These are phyloP conservation scores for Stylophora pistillata DNA, from an alignment of 64 coral and sea anemone species.

Conservation along the genomic window DNA sequence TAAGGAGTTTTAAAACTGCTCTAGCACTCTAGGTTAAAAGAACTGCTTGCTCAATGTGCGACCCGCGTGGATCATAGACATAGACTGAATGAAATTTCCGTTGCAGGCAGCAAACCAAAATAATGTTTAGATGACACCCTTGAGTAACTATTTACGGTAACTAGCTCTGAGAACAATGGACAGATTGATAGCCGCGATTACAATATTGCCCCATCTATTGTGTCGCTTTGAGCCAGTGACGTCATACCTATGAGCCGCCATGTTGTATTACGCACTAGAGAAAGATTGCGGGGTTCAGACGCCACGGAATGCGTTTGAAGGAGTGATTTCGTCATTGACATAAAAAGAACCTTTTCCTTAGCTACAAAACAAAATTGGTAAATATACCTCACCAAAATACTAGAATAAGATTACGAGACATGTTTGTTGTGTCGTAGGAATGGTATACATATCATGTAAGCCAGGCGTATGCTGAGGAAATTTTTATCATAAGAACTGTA, in stretches of 20 bases:
- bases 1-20: background rate
- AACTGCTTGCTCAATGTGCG: background rate
- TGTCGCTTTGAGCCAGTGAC: background rate
- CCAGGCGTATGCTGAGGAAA: no score
- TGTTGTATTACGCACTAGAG: slow-evolving; percentile 39
- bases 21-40: background rate
- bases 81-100: slow-evolving; percentile 21
- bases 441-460: no score
- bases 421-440: background rate
- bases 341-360: slow-evolving; percentile 6
- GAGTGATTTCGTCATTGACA: no score
- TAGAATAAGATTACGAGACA: background rate
- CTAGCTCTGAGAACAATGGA: slow-evolving; percentile 30
- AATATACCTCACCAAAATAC: background rate
- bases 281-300: background rate
- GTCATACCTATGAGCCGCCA: slow-evolving; percentile 20
- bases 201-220: slow-evolving; percentile 39
- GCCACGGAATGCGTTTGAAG: background rate
- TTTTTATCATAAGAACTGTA: no score
- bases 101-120: slow-evolving; percentile 24
- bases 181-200: slow-evolving; percentile 2
- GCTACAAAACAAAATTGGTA: background rate
- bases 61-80: background rate
- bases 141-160: slow-evolving; percentile 55
- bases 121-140: slow-evolving; percentile 39